A percentile compares a stretch with the other conserved stretches of the same genome.
Conservation (phyloP, 2,797 vertebrate genomes). For the Eidolon dupreanum region DNA sequence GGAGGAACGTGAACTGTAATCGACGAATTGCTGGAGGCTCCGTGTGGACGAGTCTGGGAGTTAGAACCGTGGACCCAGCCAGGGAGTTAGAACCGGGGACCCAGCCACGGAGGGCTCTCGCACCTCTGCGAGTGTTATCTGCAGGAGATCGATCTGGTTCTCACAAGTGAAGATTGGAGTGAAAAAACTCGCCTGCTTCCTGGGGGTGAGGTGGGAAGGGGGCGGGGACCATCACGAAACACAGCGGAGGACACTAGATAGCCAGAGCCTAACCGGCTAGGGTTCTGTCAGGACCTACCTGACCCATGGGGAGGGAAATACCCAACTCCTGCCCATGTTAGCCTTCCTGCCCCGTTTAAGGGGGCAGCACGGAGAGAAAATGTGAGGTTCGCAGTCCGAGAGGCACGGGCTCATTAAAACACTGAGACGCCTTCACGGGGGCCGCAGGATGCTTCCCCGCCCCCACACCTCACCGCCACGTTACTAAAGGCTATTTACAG, state of each 20-base stretch:
- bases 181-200: not conserved
- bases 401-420: not conserved
- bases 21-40: fast-evolving
- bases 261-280: not conserved
- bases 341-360: not conserved
- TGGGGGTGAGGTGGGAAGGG: not conserved
- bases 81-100: fast-evolving
- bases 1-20: fast-evolving
- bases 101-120: fast-evolving
- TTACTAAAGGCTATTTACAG: fast-evolving
- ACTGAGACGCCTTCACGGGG: fast-evolving
- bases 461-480: too few species aligned
- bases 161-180: not conserved
- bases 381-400: not conserved
- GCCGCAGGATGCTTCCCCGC: not conserved
- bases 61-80: not conserved
- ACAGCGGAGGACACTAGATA: fast-evolving
- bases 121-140: fast-evolving
- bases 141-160: not conserved
- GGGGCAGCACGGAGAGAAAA: fast-evolving
- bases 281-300: not conserved
- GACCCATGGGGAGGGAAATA: too few species aligned
- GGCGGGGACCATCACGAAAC: fast-evolving
- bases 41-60: fast-evolving
- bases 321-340: too few species aligned